Evolutionary conservation across 2,113 vertebrate genomes (phyloP).

Genomic region (Aix galericulata): DNA sequence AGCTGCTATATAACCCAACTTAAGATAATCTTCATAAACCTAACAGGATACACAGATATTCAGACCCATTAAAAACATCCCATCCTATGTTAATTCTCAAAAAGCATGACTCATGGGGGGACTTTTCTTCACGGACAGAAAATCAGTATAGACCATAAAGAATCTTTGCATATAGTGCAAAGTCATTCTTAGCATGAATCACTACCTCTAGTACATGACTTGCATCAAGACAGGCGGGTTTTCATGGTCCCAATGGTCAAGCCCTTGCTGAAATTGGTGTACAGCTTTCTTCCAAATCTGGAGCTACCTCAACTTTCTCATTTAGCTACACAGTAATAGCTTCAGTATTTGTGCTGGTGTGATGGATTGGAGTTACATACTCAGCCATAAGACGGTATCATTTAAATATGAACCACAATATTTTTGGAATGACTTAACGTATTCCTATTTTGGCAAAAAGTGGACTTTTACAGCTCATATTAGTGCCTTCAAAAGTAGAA

Average conservation of each 20-base stretch:
- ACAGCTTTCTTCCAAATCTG: neutral
- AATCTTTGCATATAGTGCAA: neutral
- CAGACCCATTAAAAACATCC: neutral
- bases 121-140: neutral
- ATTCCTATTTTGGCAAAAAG: neutral
- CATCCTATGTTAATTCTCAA: neutral
- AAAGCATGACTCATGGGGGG: neutral
- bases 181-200: neutral
- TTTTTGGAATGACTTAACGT: neutral
- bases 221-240: neutral
- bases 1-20: neutral
- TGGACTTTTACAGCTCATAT: neutral
- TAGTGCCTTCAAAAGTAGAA: neutral
- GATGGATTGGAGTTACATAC: neutral
- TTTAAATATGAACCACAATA: neutral
- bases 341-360: neutral
- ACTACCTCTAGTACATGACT: neutral
- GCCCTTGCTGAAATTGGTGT: neutral
- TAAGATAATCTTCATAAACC: neutral
- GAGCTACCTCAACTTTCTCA: neutral
- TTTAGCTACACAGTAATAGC: neutral
- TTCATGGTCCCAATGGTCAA: neutral
- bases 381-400: neutral
- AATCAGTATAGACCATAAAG: neutral
- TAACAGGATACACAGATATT: neutral